Evolutionary conservation across 1,140 invertebrate genomes (phyloP), one percentile per base, ranked within the genome.

Genomic region (Drosophila murphyi): DNA sequence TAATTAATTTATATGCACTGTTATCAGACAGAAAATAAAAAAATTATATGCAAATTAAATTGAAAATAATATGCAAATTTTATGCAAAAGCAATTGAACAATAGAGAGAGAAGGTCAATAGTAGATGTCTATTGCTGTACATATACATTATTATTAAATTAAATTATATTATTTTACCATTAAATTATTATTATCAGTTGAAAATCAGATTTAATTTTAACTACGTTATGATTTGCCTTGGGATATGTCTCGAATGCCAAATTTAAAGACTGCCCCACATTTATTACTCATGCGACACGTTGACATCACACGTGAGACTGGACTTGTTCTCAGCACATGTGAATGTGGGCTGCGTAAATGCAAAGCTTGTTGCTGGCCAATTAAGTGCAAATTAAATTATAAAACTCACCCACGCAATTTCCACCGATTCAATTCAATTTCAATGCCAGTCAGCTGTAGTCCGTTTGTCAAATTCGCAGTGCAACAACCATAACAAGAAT

Each of bases 301-400:
- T 52, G 39, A 0, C 37, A 41, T 2, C 37, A 56, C n/a, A 43
- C 2, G 55, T 3, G 8, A 45, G n/a, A 51, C 3, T 35, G 31
- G n/a, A 55, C 37, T 35, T 5, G n/a, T 12, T 35, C 31, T 4
- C 50, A 20, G 29, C 10, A 1, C 20, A 20, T 32, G 31, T 61
- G 10, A 39, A 32, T 57, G 71, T 74, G 65, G 65, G 65, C 8
- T 50, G 65, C 52, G 51, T 56, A 70, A 74, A 62, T 70, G 51
- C 72, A 50, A 50, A 64, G 67, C 64, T 75, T 71, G 54, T 75
- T 71, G 63, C 56, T 20, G 54, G 68, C 68, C 72, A 75, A 75
- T 75, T 75, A 71, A 59, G 60, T 56, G 72, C 68, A 63, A 72
- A 75, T 75, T 71, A 54, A 54, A 75, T 75, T 64, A 75, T 71